Conservation (phyloP, 2,797 vertebrate genomes). For the Knipowitschia caucasica region DNA sequence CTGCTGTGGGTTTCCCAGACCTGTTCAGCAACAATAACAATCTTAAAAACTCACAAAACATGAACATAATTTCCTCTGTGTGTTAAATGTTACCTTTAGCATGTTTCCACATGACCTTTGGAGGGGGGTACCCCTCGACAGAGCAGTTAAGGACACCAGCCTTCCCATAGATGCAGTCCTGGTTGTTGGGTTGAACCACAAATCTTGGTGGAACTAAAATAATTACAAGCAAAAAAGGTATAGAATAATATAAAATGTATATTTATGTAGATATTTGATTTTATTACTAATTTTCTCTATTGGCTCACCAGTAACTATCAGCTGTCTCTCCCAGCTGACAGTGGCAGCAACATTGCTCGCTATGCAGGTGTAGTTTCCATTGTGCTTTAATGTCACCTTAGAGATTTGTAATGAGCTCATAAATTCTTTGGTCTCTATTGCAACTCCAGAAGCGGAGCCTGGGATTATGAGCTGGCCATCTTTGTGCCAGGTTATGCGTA, state of each 20-base stretch:
- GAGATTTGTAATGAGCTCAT: conserved; percentile 97
- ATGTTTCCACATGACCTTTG: conserved; percentile 98
- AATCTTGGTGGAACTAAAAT: conserved; percentile 88
- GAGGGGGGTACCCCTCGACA: conserved; percentile 94
- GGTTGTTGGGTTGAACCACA: conserved; percentile 97
- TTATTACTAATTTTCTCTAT: conserved; percentile 18
- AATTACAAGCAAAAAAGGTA: neutral
- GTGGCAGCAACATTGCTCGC: conserved; percentile 93
- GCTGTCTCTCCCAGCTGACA: conserved; percentile 93
- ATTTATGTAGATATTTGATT: neutral
- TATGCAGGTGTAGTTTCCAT: conserved; percentile 97
- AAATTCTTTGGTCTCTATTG: conserved; percentile 98
- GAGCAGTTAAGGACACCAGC: conserved; percentile 96
- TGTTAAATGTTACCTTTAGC: conserved; percentile 84
- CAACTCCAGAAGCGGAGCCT: conserved; percentile 86
- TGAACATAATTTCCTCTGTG: neutral
- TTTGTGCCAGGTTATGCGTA: conserved; percentile 98
- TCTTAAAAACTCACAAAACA: neutral
- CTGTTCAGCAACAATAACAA: conserved; percentile 55
- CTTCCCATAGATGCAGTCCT: conserved; percentile 97
- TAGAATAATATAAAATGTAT: neutral
- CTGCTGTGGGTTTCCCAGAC: conserved; percentile 94
- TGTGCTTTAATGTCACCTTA: conserved; percentile 96
- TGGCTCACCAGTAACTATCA: conserved; percentile 91
- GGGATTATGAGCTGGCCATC: conserved; percentile 95